A percentile compares a stretch with the other conserved stretches of the same genome.
phyloP scores from a whole-genome alignment of 2,888 invertebrate species.

The Nasonia oneida region DNA sequence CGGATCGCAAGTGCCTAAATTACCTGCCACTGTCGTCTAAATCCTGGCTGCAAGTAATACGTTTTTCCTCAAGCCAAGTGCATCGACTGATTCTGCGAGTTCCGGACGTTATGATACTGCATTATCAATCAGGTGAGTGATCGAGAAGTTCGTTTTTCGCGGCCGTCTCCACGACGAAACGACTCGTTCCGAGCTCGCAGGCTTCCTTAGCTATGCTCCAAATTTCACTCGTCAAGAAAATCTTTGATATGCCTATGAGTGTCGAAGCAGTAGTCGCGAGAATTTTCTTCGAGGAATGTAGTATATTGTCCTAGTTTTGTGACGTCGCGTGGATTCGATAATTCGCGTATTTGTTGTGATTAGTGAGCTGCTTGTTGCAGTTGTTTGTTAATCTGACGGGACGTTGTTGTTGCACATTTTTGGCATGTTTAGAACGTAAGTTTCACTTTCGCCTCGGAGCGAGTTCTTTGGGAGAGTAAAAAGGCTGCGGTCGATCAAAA shows the following conservation, averaged over 20 bases:
- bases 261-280: background rate
- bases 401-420: background rate
- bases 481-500: background rate
- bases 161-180: no score
- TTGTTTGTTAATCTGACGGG: background rate
- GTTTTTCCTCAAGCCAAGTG: background rate
- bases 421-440: background rate
- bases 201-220: background rate
- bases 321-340: background rate
- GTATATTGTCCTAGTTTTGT: background rate
- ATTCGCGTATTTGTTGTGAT: background rate
- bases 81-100: background rate
- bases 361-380: background rate
- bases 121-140: conserved; percentile 39
- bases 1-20: background rate
- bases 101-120: conserved; percentile 49
- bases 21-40: background rate
- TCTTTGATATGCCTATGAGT: background rate
- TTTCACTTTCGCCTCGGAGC: background rate
- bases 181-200: no score
- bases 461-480: background rate
- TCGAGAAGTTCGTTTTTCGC: background rate
- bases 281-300: background rate
- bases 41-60: conserved; percentile 19
- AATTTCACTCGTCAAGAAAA: conserved; percentile 30